These are phyloP conservation scores for Cyprinodon brontotheroides DNA, from an alignment of 2,113 vertebrate species.

Conservation along the genomic window DNA sequence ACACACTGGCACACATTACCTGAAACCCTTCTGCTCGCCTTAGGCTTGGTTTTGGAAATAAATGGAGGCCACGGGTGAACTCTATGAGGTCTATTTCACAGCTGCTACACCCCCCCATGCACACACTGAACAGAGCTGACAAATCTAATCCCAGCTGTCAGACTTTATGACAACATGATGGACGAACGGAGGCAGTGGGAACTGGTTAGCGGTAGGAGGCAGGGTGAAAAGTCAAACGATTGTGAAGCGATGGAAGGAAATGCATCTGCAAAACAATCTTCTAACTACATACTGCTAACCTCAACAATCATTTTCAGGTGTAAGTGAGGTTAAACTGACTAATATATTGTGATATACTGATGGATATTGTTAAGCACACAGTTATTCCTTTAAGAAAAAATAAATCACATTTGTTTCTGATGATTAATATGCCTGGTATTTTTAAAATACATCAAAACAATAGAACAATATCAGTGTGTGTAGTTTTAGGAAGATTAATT, in stretches of 20 bases:
- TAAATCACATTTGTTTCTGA: no score
- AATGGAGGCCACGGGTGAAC: conserved; percentile 57
- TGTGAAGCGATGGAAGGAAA: conserved; percentile 27
- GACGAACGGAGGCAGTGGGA: conserved; percentile 50
- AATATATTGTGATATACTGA: no score
- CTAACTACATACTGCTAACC: conserved; percentile 29
- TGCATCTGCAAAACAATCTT: conserved; percentile 48
- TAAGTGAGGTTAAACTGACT: no score
- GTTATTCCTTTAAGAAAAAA: no score
- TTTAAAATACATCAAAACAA: no score
- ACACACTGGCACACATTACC: conserved; percentile 54
- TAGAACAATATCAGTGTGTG: no score
- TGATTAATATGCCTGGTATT: no score
- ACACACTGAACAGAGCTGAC: conserved; percentile 21
- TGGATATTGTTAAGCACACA: no score
- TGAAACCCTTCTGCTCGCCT: conserved; percentile 51
- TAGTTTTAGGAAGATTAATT: no score
- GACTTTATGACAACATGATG: conserved; percentile 57
- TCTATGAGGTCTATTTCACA: conserved; percentile 37
- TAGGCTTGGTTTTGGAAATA: conserved; percentile 5
- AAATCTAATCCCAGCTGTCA: conserved; percentile 62
- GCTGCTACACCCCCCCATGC: background rate
- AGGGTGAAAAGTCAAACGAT: conserved; percentile 62
- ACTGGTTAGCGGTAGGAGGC: conserved; percentile 53
- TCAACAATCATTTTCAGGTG: background rate